Evolutionary conservation across 1,140 invertebrate genomes (phyloP).

Genomic region (Coelopa frigida): DNA sequence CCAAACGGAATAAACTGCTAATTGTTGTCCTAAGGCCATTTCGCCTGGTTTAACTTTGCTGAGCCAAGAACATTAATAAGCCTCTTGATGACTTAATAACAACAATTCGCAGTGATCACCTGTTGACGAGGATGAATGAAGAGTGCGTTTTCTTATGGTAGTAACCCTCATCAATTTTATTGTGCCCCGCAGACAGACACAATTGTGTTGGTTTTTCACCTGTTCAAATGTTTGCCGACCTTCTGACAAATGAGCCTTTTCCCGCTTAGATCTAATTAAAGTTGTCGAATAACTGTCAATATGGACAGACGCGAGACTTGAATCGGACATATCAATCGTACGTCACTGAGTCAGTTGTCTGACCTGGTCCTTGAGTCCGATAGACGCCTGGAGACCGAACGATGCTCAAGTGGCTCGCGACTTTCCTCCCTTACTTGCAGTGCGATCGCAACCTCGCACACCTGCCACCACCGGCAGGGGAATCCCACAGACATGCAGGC

Average conservation of each 20-base stretch:
- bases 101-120: too few species aligned
- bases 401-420: slow-evolving; percentile 5
- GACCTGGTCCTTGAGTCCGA: slow-evolving; percentile 11
- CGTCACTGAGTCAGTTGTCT: slow-evolving; percentile 21
- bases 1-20: too few species aligned
- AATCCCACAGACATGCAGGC: slow-evolving; percentile 2
- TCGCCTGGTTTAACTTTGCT: too few species aligned
- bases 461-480: too few species aligned
- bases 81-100: too few species aligned
- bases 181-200: slow-evolving; percentile 7
- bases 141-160: too few species aligned
- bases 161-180: too few species aligned
- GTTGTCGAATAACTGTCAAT: slow-evolving; percentile 17
- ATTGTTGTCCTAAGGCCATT: too few species aligned
- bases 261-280: slow-evolving; percentile 38
- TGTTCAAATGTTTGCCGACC: slow-evolving; percentile 10
- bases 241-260: slow-evolving; percentile 38
- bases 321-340: not conserved
- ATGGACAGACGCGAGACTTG: not conserved
- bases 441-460: too few species aligned
- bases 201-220: slow-evolving; percentile 13
- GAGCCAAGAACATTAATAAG: too few species aligned
- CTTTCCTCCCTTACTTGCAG: slow-evolving; percentile 35
- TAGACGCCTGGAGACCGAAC: slow-evolving; percentile 1
- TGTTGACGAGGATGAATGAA: too few species aligned